Evolutionary conservation across 2,797 vertebrate species (phyloP), one percentile per base, ranked within the genome.

Genomic region (Kryptolebias ocellatus): DNA sequence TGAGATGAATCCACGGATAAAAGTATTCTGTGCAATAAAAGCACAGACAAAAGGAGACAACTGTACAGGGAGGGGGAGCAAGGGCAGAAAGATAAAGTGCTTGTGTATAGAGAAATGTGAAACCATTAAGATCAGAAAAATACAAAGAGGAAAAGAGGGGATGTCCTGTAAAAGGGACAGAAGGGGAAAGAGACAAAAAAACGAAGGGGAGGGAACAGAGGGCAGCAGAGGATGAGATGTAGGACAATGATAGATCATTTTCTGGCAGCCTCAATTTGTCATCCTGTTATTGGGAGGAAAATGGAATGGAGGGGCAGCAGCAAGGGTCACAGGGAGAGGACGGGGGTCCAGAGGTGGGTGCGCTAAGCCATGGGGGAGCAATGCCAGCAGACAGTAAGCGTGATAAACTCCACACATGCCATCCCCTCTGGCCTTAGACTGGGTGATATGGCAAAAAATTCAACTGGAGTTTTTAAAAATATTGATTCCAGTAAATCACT

Each of bases 221-320:
- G 86, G 80, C 73, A 83, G 75, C 60, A 56, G 76, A 78, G 84
- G 90, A 90, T 84, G 86, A 89, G 87, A 89, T 83, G 80, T 79
- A 78, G 83, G 88, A 89, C 90, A 88, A 86, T 92, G 92, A 94
- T 90, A 84, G 90, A 93, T 89, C 53, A 78, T 79, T 79, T 86
- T 72, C 76, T 92, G 84, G 86, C 89, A 93, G 74, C 68, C 81
- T 82, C 87, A 86, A 87, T 94, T 89, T 86, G 90, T 91, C 89
- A 89, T 78, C 67, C 81, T 67, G 78, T 83, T 87, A 93, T 91
- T 78, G 78, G 84, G 86, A 86, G 87, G 86, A 88, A 89, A 92
- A 92, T 87, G 87, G 83, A 89, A 92, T 76, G 56, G 87, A 85
- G 78, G 84, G 87, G 87, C 74, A 54, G 83, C 72, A 61, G 58